Percentiles rank a stretch among this genome's conserved stretches.
Conservation (phyloP, 2,113 vertebrate genomes). For the Rhinolophus sinicus region DNA sequence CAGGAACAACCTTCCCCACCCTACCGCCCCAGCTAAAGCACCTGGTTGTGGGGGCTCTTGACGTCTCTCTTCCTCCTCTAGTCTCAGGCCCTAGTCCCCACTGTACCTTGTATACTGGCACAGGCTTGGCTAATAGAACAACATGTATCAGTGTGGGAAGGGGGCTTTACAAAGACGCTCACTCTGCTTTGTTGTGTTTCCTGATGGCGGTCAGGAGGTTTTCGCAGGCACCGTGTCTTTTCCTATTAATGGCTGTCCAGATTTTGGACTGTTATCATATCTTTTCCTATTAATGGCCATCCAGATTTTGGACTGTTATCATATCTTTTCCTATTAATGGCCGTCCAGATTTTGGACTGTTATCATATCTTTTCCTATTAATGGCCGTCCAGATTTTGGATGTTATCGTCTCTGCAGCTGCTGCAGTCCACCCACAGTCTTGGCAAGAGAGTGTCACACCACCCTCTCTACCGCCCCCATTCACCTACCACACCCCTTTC, state of each 20-base stretch:
- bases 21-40: neutral
- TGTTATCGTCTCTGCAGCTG: neutral
- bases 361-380: neutral
- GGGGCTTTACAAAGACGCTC: neutral
- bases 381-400: too few relatives aligned
- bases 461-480: neutral
- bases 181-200: neutral
- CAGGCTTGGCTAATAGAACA: neutral
- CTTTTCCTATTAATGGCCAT: too few relatives aligned
- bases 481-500: neutral
- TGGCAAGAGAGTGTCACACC: neutral
- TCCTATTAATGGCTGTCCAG: neutral
- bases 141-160: neutral
- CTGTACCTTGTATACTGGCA: neutral
- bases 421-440: neutral
- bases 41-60: neutral
- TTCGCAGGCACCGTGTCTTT: neutral
- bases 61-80: neutral
- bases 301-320: too few relatives aligned
- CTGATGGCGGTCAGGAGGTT: neutral
- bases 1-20: neutral
- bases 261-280: neutral
- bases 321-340: conserved; percentile 17
- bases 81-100: neutral
- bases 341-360: neutral